Base-by-base conservation (phyloP, 2,888 invertebrate species). In the Pseudococcus viburni region DNA sequence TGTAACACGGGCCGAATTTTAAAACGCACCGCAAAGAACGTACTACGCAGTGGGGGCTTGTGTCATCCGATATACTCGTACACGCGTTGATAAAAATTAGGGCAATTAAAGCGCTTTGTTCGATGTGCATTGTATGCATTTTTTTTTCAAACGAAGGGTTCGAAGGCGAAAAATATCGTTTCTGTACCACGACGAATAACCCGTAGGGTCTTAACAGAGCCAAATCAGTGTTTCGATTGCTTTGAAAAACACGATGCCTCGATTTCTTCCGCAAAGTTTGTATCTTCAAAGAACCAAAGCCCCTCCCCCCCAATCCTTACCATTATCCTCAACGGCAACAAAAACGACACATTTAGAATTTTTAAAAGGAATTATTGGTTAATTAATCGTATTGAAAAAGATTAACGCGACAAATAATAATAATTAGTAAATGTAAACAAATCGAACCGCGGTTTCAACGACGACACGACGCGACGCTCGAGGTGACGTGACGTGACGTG, bases 51-150 rank as follows among this genome's bases (percentile, higher is more conserved):
- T 0, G 7, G 42, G 39, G 80, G 8, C 80, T 42, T n/a, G 80
- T 80, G 80, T 80, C 80, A 80, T 80, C 39, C n/a, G 26, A 26
- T 33, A 73, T 19, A 59, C 59, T 68, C 68, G 68, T 80, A 80
- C 59, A 59, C n/a, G 59, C 33, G 33, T 80, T 80, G 80, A 42
- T 80, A 80, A 80, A 80, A 80, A 80, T 80, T 80, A 42, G 80
- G 80, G 80, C 80, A 80, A 80, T 80, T 80, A 80, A 80, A 80
- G 80, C 80, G 39, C 80, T 42, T 80, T 80, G 80, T 80, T 80
- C 39, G 80, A 42, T 80, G 26, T 5, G 15, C 33, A 73, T 39
- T n/a, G 39, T 42, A 33, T 2, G 42, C 42, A 80, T 80, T 39
- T 39, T 73, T 9, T 42, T 42, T 42, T 42, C 9, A 26, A 80